phyloP scores from a whole-genome alignment of 2,113 vertebrate species.

The Atlantisia rogersi region DNA sequence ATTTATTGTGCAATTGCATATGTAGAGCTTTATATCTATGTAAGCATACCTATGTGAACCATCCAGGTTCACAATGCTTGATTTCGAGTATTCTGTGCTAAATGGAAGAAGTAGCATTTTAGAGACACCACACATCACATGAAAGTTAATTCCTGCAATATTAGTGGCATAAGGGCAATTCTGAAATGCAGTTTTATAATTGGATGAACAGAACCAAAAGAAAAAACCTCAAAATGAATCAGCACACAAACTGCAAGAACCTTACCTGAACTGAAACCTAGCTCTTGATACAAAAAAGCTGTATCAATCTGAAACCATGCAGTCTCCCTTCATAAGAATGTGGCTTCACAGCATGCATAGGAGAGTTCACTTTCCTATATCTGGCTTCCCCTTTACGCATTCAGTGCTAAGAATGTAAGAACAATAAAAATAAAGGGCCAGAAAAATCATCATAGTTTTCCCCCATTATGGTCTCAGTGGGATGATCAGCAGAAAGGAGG shows the following conservation, averaged over 20 bases:
- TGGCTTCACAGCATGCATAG: background rate
- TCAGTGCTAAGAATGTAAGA: background rate
- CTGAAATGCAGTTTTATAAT: background rate
- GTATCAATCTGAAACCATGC: background rate
- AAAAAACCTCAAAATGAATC: background rate
- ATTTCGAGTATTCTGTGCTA: background rate
- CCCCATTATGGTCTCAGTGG: background rate
- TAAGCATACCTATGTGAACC: background rate
- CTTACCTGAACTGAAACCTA: background rate
- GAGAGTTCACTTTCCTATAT: background rate
- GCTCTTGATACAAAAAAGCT: background rate
- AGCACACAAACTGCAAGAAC: background rate
- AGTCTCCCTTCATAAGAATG: background rate
- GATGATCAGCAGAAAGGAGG: background rate
- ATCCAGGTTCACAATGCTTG: background rate
- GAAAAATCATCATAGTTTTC: background rate
- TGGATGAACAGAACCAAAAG: background rate
- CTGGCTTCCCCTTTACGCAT: background rate
- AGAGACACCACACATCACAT: background rate
- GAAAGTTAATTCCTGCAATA: background rate
- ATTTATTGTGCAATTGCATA: background rate
- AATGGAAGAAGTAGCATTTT: background rate
- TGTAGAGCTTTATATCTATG: fast-evolving
- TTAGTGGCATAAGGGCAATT: background rate
- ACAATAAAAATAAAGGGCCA: background rate